A percentile compares a stretch with the other conserved stretches of the same genome.
Evolutionary conservation across 1,140 invertebrate species (phyloP).

Genomic region (Cepaea nemoralis): DNA sequence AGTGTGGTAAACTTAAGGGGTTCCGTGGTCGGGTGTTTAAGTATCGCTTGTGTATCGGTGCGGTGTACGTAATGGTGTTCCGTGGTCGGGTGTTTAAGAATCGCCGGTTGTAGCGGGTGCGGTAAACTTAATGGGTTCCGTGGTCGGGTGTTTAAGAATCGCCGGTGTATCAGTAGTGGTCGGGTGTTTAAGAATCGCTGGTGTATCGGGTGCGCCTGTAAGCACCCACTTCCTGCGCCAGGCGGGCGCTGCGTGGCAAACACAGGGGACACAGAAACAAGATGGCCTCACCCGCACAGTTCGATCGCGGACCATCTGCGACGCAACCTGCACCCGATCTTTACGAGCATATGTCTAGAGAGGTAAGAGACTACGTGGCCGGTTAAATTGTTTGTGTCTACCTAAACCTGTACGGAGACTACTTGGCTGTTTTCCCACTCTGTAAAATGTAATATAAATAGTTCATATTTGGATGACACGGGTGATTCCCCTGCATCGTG

Average conservation of each 20-base stretch:
- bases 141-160: too few species aligned
- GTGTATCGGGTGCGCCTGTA: neutral
- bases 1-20: too few species aligned
- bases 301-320: constrained; percentile 45
- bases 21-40: too few species aligned
- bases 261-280: constrained; percentile 44
- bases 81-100: too few species aligned
- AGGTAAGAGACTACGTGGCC: constrained; percentile 42
- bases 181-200: neutral
- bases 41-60: too few species aligned
- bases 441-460: too few species aligned
- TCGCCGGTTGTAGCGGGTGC: neutral
- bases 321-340: constrained; percentile 46
- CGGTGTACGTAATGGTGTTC: too few species aligned
- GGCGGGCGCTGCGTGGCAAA: constrained; percentile 38
- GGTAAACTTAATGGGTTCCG: too few species aligned
- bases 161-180: neutral
- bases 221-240: constrained; percentile 6
- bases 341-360: constrained; percentile 47
- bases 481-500: too few species aligned
- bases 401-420: neutral
- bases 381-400: neutral
- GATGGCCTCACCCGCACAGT: constrained; percentile 52
- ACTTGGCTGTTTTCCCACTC: too few species aligned
- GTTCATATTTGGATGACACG: too few species aligned